Conservation (phyloP, 1,140 invertebrate species). For the Eulimnadia texana region DNA sequence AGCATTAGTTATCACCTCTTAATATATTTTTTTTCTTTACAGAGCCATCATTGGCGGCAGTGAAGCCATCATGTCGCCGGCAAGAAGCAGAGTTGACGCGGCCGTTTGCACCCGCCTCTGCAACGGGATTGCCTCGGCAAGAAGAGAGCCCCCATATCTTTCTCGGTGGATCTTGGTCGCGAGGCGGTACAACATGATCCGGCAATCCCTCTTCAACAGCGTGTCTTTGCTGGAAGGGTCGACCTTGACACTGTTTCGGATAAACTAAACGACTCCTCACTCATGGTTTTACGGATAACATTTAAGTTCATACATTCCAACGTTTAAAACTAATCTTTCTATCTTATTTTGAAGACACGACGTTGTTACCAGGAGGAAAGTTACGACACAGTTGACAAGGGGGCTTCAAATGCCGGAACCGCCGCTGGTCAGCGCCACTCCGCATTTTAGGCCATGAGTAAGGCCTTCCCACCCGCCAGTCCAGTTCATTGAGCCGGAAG, state of each 20-base stretch:
- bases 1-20: background rate
- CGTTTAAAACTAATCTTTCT: background rate
- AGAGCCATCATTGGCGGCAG: background rate
- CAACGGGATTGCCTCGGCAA: background rate
- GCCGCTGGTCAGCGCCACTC: background rate
- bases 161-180: background rate
- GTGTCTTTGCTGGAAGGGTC: background rate
- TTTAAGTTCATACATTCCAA: background rate
- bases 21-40: background rate
- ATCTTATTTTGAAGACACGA: background rate
- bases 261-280: background rate
- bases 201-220: background rate
- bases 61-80: background rate
- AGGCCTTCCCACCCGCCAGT: background rate
- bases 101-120: background rate
- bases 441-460: background rate
- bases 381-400: background rate
- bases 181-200: background rate
- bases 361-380: no score
- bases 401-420: background rate
- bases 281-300: background rate
- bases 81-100: background rate
- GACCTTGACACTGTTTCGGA: background rate
- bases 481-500: background rate
- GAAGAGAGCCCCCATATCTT: background rate